A percentile compares a stretch with the other conserved stretches of the same genome.
phyloP scores from a whole-genome alignment of 2,113 vertebrate genomes.

The Thinocorus orbignyianus region DNA sequence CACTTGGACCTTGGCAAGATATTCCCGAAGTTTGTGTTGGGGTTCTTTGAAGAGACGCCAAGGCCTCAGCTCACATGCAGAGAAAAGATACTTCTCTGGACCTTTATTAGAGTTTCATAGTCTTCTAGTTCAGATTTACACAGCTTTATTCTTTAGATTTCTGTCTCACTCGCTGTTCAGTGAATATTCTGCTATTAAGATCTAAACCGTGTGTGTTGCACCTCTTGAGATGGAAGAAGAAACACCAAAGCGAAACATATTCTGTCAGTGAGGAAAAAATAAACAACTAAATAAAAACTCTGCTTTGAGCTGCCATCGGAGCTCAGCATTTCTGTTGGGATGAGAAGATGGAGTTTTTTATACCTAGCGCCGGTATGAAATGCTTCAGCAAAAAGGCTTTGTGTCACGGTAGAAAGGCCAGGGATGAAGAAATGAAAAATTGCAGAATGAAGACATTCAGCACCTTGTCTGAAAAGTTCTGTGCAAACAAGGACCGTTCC shows the following conservation, averaged over 20 bases:
- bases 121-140: background rate
- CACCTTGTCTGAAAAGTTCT: background rate
- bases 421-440: background rate
- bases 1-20: background rate
- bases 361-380: background rate
- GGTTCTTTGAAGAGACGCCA: background rate
- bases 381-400: background rate
- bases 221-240: background rate
- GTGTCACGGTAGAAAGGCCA: background rate
- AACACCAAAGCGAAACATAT: background rate
- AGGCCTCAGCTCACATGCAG: background rate
- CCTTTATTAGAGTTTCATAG: background rate
- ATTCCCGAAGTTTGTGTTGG: background rate
- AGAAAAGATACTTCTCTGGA: background rate
- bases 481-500: background rate
- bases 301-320: background rate
- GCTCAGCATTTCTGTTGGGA: background rate
- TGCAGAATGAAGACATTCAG: background rate
- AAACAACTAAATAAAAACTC: background rate
- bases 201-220: background rate
- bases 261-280: background rate
- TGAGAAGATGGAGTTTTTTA: background rate
- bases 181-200: background rate
- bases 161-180: background rate
- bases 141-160: background rate